Percentiles rank a stretch among this genome's conserved stretches.
phyloP scores from a whole-genome alignment of 53 echinoderm and acorn worm species.

The Stichopus horrens region DNA sequence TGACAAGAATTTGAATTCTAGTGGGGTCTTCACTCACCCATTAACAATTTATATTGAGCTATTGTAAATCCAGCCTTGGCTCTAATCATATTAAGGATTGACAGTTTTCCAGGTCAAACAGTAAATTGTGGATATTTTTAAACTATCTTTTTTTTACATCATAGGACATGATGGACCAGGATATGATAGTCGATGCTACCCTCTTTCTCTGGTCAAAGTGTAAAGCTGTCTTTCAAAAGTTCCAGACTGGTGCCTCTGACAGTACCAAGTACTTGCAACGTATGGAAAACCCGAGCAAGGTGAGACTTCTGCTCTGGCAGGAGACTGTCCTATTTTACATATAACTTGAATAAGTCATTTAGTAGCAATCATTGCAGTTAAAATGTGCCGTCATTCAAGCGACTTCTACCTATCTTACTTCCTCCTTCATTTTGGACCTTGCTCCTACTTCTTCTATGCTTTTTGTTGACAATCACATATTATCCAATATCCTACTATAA shows the following conservation, averaged over 20 bases:
- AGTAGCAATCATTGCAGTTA: too few relatives aligned
- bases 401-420: too few relatives aligned
- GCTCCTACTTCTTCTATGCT: too few relatives aligned
- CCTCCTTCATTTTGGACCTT: too few relatives aligned
- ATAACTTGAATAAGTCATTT: too few relatives aligned
- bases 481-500: too few relatives aligned
- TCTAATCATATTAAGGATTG: neutral
- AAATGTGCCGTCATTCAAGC: too few relatives aligned
- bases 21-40: too few relatives aligned
- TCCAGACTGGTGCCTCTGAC: slow-evolving; percentile 93
- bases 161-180: slow-evolving; percentile 75
- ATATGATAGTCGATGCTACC: slow-evolving; percentile 96
- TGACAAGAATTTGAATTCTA: too few relatives aligned
- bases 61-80: neutral
- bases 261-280: slow-evolving; percentile 94
- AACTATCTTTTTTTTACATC: neutral
- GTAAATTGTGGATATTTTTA: neutral
- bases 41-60: too few relatives aligned
- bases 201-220: slow-evolving; percentile 86
- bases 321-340: too few relatives aligned
- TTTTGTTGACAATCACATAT: too few relatives aligned
- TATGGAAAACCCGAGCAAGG: slow-evolving; percentile 95
- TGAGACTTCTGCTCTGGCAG: neutral
- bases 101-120: neutral
- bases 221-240: slow-evolving; percentile 92